Evolutionary conservation across 2,888 invertebrate species (phyloP).

Genomic region (Lepetodrilus schrolli): DNA sequence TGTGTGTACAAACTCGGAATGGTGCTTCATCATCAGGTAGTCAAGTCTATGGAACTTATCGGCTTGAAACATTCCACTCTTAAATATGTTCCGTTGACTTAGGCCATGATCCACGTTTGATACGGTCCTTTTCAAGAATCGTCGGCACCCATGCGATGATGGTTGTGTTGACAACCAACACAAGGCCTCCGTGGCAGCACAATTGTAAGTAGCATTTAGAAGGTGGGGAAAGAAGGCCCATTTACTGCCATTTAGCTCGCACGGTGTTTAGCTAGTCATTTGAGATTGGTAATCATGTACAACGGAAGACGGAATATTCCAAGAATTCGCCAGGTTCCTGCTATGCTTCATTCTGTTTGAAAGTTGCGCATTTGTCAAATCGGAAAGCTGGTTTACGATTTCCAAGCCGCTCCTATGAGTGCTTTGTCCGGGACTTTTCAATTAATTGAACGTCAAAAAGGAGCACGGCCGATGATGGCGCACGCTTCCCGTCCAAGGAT

Average conservation of each 20-base stretch:
- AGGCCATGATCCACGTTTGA: too few species aligned
- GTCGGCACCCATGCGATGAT: too few species aligned
- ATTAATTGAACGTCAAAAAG: slow-evolving; percentile 16
- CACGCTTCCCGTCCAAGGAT: neutral
- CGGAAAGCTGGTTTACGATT: slow-evolving; percentile 1
- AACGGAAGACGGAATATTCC: slow-evolving; percentile 14
- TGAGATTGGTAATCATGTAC: neutral
- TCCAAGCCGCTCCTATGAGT: neutral
- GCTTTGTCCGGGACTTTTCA: slow-evolving; percentile 6
- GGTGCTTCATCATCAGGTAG: too few species aligned
- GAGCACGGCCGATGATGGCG: neutral
- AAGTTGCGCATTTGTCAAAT: slow-evolving; percentile 1
- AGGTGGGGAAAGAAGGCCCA: too few species aligned
- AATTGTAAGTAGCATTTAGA: too few species aligned
- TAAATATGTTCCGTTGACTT: too few species aligned
- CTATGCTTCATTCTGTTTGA: too few species aligned
- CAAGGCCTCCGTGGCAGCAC: neutral
- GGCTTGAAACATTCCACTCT: too few species aligned
- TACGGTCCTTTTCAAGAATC: too few species aligned
- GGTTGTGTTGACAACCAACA: neutral
- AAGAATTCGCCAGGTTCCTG: slow-evolving; percentile 10
- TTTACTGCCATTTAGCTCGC: too few species aligned
- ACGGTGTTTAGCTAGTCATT: slow-evolving; percentile 5
- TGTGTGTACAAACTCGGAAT: too few species aligned
- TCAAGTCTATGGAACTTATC: too few species aligned